Base-by-base conservation (phyloP, 2,888 invertebrate genomes). In the Hedya salicella region DNA sequence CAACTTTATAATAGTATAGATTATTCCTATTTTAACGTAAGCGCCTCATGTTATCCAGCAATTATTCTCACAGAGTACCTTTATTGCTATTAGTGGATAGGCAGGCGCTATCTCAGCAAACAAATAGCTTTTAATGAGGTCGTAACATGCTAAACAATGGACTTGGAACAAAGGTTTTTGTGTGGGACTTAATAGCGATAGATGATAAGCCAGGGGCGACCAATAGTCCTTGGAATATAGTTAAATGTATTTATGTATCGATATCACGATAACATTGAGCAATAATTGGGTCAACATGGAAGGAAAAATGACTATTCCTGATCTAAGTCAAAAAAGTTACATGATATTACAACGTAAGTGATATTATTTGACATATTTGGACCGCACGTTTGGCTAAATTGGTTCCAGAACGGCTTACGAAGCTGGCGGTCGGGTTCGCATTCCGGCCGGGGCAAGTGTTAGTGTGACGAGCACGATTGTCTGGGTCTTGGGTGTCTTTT, bases 41-140 rank as follows among this genome's bases (percentile, higher is more conserved):
- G 17, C 56, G 48, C 21, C 39, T 53, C 16, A 9, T 46, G 6
- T 39, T 32, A 54, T 39, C 56, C 60, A 74, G 75, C 74, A 76
- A 68, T 71, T 68, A 65, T 40, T 69, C 53, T 68, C 62, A 67
- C 59, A 57, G 21, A 25, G 65, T 69, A 76, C 74, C 71, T 72
- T 66, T 64, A 69, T 73, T 69, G 75, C 68, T 70, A 73, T 78
- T 73, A 74, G 70, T 32, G 68, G 68, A 68, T 66, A 57, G 49
- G 40, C 67, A 76, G 75, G 73, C 73, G 72, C 68, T 76, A 68
- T 56, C 66, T 36, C 52, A 49, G 30, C 40, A 30, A 39, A 48
- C 46, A 42, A 59, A 48, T 59, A 21, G 17, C 44, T 48, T 56
- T n/a, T 56, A 63, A 63, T 30, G 63, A 56, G 56, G 39, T n/a